Evolutionary conservation across 2,888 invertebrate genomes (phyloP).

Genomic region (Subacronicta megacephala): DNA sequence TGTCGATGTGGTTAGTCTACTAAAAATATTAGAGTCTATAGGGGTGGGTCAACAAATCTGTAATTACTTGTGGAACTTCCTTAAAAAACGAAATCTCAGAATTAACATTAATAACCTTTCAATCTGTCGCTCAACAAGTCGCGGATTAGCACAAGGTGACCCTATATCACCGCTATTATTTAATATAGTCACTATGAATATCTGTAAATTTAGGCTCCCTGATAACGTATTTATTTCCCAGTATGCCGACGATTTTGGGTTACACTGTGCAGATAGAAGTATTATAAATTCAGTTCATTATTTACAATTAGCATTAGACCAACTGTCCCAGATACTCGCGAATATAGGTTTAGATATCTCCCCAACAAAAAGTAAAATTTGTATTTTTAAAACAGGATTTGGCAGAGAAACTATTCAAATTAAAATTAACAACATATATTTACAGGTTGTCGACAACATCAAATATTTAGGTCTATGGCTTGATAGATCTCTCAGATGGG

Average conservation of each 20-base stretch:
- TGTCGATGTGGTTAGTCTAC: neutral
- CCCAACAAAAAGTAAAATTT: neutral
- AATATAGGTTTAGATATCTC: neutral
- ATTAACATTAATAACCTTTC: neutral
- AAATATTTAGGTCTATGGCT: neutral
- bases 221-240: neutral
- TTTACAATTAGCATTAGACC: neutral
- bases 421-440: neutral
- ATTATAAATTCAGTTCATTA: too few relatives aligned
- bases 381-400: neutral
- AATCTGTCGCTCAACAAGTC: neutral
- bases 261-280: neutral
- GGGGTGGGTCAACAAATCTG: neutral
- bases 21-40: neutral
- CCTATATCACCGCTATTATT: neutral
- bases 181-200: neutral
- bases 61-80: neutral
- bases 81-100: neutral
- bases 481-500: neutral
- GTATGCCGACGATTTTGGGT: neutral
- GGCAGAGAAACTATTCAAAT: neutral
- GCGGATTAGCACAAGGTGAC: conserved; percentile 1
- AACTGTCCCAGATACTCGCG: neutral
- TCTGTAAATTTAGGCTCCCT: neutral
- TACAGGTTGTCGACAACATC: neutral